These are phyloP conservation scores for Pterostichus niger DNA, from an alignment of 2,888 invertebrate species.

Conservation along the genomic window DNA sequence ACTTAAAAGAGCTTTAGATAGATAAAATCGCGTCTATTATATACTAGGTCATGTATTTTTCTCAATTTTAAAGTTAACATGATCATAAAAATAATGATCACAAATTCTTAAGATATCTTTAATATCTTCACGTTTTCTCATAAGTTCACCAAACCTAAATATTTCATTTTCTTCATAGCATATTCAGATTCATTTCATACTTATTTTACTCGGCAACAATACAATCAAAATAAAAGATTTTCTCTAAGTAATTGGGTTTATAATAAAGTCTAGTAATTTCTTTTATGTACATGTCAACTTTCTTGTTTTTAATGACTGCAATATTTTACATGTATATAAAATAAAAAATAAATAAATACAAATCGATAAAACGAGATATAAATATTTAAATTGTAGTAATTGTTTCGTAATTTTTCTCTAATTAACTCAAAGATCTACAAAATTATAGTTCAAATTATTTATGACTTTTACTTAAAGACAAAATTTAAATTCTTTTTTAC, in stretches of 20 bases:
- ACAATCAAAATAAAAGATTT: background rate
- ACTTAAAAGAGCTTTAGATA: background rate
- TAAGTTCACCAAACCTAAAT: conserved; percentile 14
- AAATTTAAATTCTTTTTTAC: background rate
- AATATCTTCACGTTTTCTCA: conserved; percentile 12
- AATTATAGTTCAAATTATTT: no score
- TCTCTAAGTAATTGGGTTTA: conserved; percentile 23
- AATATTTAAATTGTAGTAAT: conserved; percentile 20
- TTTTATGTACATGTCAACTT: conserved; percentile 1
- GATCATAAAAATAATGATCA: conserved; percentile 31
- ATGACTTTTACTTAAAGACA: background rate
- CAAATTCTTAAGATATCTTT: conserved; percentile 21
- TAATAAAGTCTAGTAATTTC: conserved; percentile 24
- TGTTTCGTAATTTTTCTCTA: background rate
- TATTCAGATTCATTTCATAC: background rate
- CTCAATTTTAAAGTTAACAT: background rate
- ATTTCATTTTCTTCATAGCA: background rate
- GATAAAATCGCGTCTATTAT: background rate
- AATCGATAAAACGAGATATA: conserved; percentile 24
- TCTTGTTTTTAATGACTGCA: background rate
- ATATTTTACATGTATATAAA: background rate
- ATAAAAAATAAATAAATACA: conserved; percentile 13
- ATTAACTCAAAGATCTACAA: no score
- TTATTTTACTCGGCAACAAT: background rate
- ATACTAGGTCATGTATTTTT: conserved; percentile 16